phyloP scores from a whole-genome alignment of 1,140 invertebrate genomes.

The Stegodyphus dumicola region DNA sequence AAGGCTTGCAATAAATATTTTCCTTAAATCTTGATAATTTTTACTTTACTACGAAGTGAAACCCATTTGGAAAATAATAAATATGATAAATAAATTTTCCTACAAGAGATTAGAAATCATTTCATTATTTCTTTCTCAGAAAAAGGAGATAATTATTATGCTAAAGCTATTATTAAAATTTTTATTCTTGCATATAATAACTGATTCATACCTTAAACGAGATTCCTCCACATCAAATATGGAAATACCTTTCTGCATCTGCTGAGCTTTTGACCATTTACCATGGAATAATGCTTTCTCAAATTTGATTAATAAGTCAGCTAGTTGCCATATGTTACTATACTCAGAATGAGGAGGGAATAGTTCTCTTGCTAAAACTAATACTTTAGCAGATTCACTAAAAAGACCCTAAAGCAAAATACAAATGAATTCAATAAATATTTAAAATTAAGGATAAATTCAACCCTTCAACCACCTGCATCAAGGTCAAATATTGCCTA shows the following conservation, averaged over 20 bases:
- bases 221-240: slow-evolving; percentile 77
- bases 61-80: no score
- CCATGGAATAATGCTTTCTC: slow-evolving; percentile 75
- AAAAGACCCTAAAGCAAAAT: slow-evolving; percentile 72
- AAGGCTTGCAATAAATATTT: no score
- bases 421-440: background rate
- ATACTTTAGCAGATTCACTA: slow-evolving; percentile 70
- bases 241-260: slow-evolving; percentile 78
- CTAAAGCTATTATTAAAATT: background rate
- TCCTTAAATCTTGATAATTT: no score
- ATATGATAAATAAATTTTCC: no score
- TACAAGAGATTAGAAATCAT: no score
- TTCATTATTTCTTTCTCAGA: no score
- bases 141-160: background rate
- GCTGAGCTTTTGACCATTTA: slow-evolving; percentile 81
- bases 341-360: slow-evolving; percentile 74
- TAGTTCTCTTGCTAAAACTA: slow-evolving; percentile 73
- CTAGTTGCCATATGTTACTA: slow-evolving; percentile 77
- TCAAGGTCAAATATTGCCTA: background rate
- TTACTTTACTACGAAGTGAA: no score
- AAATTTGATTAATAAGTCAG: slow-evolving; percentile 75
- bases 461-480: background rate
- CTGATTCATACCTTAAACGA: slow-evolving; percentile 53
- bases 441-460: background rate
- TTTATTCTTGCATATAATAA: background rate